A percentile compares a stretch with the other conserved stretches of the same genome.
Conservation (phyloP, 2,113 vertebrate genomes). For the Zosterops japonicus region DNA sequence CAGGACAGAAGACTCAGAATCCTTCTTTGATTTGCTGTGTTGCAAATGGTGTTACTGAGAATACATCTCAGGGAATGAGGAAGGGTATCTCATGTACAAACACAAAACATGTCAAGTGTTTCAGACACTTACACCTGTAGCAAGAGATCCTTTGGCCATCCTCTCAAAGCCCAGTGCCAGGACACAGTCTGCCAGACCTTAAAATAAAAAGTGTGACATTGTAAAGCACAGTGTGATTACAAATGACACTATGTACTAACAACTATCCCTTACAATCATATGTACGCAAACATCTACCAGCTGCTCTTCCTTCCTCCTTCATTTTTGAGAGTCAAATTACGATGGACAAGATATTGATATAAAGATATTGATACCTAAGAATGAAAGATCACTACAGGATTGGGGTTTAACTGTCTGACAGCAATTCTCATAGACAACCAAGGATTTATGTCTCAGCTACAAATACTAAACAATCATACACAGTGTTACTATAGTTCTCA, state of each 20-base stretch:
- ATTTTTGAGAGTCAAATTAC: background rate
- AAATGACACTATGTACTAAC: background rate
- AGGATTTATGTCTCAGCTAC: background rate
- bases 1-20: background rate
- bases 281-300: background rate
- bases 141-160: slow-evolving; percentile 86
- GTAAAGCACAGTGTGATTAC: background rate
- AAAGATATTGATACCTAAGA: background rate
- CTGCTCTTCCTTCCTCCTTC: background rate
- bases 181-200: slow-evolving; percentile 89
- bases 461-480: background rate
- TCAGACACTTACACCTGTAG: slow-evolving; percentile 69
- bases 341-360: background rate
- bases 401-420: background rate
- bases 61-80: background rate
- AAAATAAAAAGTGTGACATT: slow-evolving; percentile 37
- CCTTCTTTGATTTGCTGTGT: background rate
- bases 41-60: background rate
- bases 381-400: background rate
- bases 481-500: background rate
- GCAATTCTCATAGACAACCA: background rate
- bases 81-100: background rate
- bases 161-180: slow-evolving; percentile 96
- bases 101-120: background rate
- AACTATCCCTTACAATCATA: background rate